Conservation (phyloP, 2,797 vertebrate genomes). For the Callimico goeldii region DNA sequence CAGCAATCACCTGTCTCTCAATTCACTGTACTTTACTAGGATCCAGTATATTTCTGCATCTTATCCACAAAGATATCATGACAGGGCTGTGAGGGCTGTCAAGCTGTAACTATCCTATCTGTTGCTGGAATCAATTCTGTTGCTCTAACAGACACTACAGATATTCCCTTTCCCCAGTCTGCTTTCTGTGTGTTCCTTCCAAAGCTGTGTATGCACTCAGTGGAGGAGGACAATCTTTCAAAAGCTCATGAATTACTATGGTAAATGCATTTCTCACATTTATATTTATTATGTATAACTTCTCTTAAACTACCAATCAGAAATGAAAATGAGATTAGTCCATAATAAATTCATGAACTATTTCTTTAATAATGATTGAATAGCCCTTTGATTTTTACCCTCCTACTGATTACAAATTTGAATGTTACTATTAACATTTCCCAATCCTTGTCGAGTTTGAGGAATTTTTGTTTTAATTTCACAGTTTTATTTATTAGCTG, state of each 20-base stretch:
- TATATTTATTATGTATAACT: slow-evolving; percentile 61
- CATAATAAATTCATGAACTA: slow-evolving; percentile 60
- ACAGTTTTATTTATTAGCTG: slow-evolving; percentile 62
- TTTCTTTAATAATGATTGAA: slow-evolving; percentile 67
- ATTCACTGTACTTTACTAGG: background rate
- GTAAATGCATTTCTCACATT: slow-evolving; percentile 41
- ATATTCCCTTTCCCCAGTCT: background rate
- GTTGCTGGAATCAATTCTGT: background rate
- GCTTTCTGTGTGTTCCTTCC: background rate
- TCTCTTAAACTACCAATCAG: slow-evolving; percentile 63
- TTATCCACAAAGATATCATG: slow-evolving; percentile 46
- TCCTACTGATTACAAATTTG: slow-evolving; percentile 67
- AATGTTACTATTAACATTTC: slow-evolving; percentile 65
- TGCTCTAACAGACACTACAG: background rate
- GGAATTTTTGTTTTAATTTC: slow-evolving; percentile 55
- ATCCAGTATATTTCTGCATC: background rate
- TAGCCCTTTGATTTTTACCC: slow-evolving; percentile 65
- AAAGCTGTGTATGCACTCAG: background rate
- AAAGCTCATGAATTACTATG: background rate
- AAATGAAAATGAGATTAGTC: slow-evolving; percentile 69
- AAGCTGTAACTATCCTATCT: background rate
- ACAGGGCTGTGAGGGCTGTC: background rate
- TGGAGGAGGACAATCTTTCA: slow-evolving; percentile 2
- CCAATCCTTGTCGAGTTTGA: slow-evolving; percentile 6
- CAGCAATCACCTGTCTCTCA: slow-evolving; percentile 55